Evolutionary conservation across 2,113 vertebrate species (phyloP).

Genomic region (Otis tarda): DNA sequence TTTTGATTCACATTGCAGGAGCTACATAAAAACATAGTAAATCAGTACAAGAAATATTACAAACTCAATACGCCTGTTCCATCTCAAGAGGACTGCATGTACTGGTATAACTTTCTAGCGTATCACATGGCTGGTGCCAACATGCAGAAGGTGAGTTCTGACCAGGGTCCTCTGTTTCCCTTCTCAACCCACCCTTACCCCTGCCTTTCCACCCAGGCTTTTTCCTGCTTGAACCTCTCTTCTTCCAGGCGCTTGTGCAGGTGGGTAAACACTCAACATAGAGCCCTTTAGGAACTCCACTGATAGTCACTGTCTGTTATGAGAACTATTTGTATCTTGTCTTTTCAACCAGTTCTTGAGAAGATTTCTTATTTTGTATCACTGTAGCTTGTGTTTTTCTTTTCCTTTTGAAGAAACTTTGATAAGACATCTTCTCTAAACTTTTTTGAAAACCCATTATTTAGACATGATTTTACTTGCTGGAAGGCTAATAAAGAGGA

Average conservation of each 20-base stretch:
- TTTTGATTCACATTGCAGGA: slow-evolving; percentile 74
- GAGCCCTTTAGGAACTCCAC: not conserved
- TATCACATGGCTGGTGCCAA: slow-evolving; percentile 92
- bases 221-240: not conserved
- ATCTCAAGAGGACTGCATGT: slow-evolving; percentile 86
- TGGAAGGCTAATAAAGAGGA: too few relatives aligned
- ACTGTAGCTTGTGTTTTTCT: not conserved
- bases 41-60: slow-evolving; percentile 85
- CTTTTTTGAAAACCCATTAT: not conserved
- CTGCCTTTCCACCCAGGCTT: not conserved
- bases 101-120: slow-evolving; percentile 91
- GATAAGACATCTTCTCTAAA: not conserved
- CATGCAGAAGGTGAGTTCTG: slow-evolving; percentile 83
- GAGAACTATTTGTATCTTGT: not conserved
- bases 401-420: not conserved
- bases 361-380: not conserved
- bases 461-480: too few relatives aligned
- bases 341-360: not conserved
- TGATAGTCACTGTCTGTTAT: not conserved
- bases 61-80: slow-evolving; percentile 69
- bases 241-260: not conserved
- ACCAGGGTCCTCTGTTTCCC: not conserved
- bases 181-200: not conserved
- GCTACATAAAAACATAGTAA: slow-evolving; percentile 89
- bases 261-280: not conserved